phyloP scores from a whole-genome alignment of 1,140 invertebrate species.

The Sinella curviseta region DNA sequence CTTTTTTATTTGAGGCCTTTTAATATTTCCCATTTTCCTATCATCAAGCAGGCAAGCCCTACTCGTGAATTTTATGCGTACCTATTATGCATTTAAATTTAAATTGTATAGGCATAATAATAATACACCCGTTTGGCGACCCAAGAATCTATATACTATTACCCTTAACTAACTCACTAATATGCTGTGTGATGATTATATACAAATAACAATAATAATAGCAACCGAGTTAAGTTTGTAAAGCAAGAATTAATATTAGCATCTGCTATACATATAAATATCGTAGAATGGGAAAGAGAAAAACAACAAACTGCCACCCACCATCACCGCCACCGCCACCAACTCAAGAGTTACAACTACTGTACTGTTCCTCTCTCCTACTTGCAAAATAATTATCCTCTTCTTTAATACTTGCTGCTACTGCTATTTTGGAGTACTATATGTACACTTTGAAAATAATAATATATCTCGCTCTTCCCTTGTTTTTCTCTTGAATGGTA shows the following conservation, averaged over 20 bases:
- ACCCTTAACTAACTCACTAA: too few relatives aligned
- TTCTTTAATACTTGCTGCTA: background rate
- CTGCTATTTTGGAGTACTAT: background rate
- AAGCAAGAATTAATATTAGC: background rate
- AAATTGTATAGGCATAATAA: background rate
- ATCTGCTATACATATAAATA: background rate
- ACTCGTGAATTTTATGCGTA: background rate
- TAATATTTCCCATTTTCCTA: background rate
- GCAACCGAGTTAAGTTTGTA: background rate
- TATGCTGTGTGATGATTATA: background rate
- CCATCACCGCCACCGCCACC: background rate
- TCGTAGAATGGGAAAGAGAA: background rate
- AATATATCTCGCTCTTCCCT: background rate
- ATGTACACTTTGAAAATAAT: background rate
- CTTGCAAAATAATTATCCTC: conserved; percentile 15
- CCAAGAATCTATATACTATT: background rate
- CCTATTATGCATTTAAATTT: background rate
- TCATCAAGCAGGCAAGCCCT: background rate
- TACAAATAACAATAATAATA: background rate
- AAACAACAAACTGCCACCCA: conserved; percentile 3
- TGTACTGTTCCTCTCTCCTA: background rate
- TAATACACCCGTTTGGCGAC: background rate
- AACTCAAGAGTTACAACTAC: background rate
- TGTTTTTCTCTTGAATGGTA: background rate
- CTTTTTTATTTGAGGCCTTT: conserved; percentile 2